A percentile compares a stretch with the other conserved stretches of the same genome.
Evolutionary conservation across 2,113 vertebrate species (phyloP).

Genomic region (Raja brachyura): DNA sequence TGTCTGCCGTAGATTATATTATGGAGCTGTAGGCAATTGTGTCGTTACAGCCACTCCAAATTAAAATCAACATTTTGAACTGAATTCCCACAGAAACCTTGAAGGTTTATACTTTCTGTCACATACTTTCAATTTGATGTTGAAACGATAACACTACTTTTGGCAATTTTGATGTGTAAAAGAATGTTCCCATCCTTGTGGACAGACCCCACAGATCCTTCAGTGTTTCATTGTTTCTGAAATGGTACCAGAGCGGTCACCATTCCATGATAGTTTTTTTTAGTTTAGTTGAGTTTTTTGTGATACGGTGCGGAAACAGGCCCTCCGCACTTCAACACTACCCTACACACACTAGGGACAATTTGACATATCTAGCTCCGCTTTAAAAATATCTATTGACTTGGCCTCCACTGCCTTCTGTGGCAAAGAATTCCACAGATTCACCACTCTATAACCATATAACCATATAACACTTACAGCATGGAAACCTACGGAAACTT

Average conservation of each 20-base stretch:
- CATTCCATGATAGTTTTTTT: background rate
- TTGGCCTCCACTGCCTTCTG: too few relatives aligned
- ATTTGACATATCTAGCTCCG: too few relatives aligned
- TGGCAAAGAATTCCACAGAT: too few relatives aligned
- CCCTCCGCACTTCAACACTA: too few relatives aligned
- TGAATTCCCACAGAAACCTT: constrained; percentile 14
- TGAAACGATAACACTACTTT: background rate
- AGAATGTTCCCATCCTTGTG: background rate
- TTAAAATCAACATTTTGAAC: constrained; percentile 34
- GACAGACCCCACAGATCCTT: background rate
- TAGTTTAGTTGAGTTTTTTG: background rate
- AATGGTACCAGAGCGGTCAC: background rate
- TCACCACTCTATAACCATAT: too few relatives aligned
- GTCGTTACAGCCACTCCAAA: constrained; percentile 24
- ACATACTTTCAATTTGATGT: constrained; percentile 11
- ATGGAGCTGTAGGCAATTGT: constrained; percentile 8
- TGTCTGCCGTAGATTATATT: background rate
- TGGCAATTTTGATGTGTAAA: too few relatives aligned
- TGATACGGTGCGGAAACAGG: too few relatives aligned
- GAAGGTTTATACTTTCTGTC: constrained; percentile 12
- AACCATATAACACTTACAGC: too few relatives aligned
- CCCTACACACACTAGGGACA: too few relatives aligned
- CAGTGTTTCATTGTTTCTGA: background rate
- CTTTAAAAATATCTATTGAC: too few relatives aligned
- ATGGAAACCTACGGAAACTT: too few relatives aligned